Evolutionary conservation across 2,888 invertebrate species (phyloP), one percentile per base, ranked within the genome.

Genomic region (Melikaiella ostensackeni): DNA sequence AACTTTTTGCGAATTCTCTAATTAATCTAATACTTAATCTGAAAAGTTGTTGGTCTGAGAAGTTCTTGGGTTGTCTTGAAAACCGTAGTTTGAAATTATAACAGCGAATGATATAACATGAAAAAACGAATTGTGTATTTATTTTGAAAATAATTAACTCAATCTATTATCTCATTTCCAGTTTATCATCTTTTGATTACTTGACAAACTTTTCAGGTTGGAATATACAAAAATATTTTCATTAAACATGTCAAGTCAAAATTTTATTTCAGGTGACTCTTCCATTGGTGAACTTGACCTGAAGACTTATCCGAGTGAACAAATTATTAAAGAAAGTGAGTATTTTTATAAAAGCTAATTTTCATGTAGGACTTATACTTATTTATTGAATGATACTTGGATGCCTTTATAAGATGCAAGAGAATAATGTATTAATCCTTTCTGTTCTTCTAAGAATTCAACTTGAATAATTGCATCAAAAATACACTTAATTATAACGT

Each of bases 271-370:
- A 83, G 80, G 79, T n/a, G 81, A 81, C n/a, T 64, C 64, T 55
- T 78, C 75, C 35, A 7, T 30, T 7, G 57, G 79, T 3, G 93
- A 93, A 33, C 91, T 97, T 81, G 93, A 94, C 75, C 91, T 98
- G 83, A 95, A 93, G 91, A 96, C 96, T 0, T 96, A 97, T 88
- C 97, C 97, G 0, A 92, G 92, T 38, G 94, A 94, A 42, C 97
- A 97, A 91, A 94, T 94, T 64, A 95, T 97, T 82, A 95, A 96
- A 94, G 95, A 96, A 94, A 96, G 97, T 97, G 92, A 96, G 96
- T 94, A 87, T 77, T 55, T 38, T 77, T 46, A 27, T 46, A 21
- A 2, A 50, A 30, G 27, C 5, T 27, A 21, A 55, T 55, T 55
- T 55, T 4, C 16, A 3, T 24, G 27, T 59, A 24, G 27, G 16